Evolutionary conservation across 2,888 invertebrate species (phyloP).

Genomic region (Apamea crenata): DNA sequence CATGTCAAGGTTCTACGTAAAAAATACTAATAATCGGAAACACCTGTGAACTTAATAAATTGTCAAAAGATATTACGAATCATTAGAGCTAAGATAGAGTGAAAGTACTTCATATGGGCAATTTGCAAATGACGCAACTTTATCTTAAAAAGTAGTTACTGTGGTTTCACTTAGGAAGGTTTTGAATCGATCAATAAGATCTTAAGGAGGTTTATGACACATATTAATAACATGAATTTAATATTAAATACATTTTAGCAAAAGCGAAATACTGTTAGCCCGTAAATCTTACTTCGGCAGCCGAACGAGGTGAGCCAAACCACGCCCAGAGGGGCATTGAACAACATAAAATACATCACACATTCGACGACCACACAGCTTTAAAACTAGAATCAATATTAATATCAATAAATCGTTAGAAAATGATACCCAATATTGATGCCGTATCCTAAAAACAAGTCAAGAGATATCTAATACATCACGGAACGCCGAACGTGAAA

Average conservation of each 20-base stretch:
- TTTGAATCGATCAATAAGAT: background rate
- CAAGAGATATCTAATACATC: constrained; percentile 34
- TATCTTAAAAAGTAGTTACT: background rate
- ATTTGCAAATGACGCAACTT: background rate
- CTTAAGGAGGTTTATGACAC: background rate
- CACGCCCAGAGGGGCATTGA: constrained; percentile 38
- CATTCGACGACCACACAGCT: constrained; percentile 42
- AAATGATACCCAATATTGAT: constrained; percentile 37
- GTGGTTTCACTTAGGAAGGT: background rate
- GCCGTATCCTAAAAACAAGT: constrained; percentile 41
- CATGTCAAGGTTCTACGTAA: background rate
- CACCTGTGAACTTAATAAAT: background rate
- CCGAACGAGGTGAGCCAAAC: constrained; percentile 42
- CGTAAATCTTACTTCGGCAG: constrained; percentile 24
- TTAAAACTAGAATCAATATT: constrained; percentile 34
- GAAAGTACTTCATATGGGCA: background rate
- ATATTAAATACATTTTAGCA: constrained; percentile 24
- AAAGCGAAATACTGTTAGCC: constrained; percentile 45
- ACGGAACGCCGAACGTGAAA: constrained; percentile 13
- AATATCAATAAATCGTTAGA: constrained; percentile 46
- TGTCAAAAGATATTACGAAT: background rate
- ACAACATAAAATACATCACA: constrained; percentile 28
- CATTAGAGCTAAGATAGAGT: background rate
- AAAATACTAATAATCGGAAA: background rate
- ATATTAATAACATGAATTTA: constrained; percentile 9